Conservation (phyloP, 1,140 invertebrate species). For the Gonatopus flavifemur region DNA sequence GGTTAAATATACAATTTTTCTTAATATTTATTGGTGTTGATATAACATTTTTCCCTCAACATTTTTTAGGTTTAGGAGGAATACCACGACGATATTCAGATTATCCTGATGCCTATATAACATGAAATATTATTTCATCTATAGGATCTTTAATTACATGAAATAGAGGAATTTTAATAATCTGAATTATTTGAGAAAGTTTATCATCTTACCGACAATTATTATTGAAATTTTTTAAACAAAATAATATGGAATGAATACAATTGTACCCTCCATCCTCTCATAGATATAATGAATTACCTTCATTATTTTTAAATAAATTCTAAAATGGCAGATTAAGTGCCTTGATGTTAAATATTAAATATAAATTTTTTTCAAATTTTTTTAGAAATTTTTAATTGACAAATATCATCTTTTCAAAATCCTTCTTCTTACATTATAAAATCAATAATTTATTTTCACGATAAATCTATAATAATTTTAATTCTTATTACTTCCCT, state of each 20-base stretch:
- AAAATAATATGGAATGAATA: conserved; percentile 63
- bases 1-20: no score
- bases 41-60: conserved; percentile 75
- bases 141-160: conserved; percentile 65
- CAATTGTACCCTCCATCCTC: conserved; percentile 55
- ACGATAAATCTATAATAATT: conserved; percentile 38
- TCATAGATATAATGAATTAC: conserved; percentile 33
- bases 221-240: conserved; percentile 57
- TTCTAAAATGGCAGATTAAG: conserved; percentile 42
- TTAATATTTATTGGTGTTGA: conserved; percentile 70
- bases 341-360: conserved; percentile 61
- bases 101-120: conserved; percentile 66
- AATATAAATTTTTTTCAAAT: conserved; percentile 59
- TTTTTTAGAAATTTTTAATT: conserved; percentile 56
- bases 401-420: conserved; percentile 60
- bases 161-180: conserved; percentile 59
- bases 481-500: conserved; percentile 37
- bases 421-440: conserved; percentile 62
- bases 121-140: conserved; percentile 68
- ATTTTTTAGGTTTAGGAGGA: conserved; percentile 73
- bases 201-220: conserved; percentile 39
- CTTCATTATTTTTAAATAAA: conserved; percentile 20
- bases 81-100: conserved; percentile 75
- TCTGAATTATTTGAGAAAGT: conserved; percentile 60
- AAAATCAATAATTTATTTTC: conserved; percentile 59